Base-by-base conservation (phyloP, 2,888 invertebrate genomes). In the Caenorhabditis sp. region DNA sequence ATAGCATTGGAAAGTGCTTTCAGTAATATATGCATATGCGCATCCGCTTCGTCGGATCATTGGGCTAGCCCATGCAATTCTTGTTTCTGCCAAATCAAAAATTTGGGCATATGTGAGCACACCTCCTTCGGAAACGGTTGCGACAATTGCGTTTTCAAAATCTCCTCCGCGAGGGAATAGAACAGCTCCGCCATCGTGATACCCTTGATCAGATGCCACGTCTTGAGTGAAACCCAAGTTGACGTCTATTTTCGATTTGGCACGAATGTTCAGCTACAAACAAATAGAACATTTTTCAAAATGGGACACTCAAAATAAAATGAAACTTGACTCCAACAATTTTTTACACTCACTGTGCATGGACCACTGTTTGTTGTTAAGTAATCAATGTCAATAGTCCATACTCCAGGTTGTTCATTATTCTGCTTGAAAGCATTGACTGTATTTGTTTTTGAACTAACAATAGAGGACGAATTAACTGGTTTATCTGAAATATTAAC, bases 11-110 rank as follows among this genome's bases (percentile, higher is more conserved):
- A 87, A 88, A 0, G 80, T 77, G n/a, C 83, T 58, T 24, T 65
- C 28, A 9, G 86, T 80, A 28, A 87, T 71, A 70, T 81, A 88
- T 13, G 70, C 56, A 47, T 85, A 88, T n/a, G 82, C 68, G 74
- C 88, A 88, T 20, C 68, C 67, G 37, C 68, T 60, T 35, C 88
- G 53, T 11, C 62, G 56, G 20, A 85, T 62, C 32, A 88, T 44
- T 1, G 87, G 87, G 50, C 87, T 85, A n/a, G 85, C 80, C 85
- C 84, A 88, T n/a, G 81, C 67, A 37, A 88, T 68, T 32, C 62
- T 65, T 8, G 84, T 80, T n/a, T 87, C 88, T 13, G 72, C 83
- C 47, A 85, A 55, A 35, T 85, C 85, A 18, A 78, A 82, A 24
- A 86, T 72, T 56, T 87, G 87, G 6, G 76, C 87, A 50, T 86